Base-by-base conservation (phyloP, 2,797 vertebrate genomes). In the Glossophaga mutica region DNA sequence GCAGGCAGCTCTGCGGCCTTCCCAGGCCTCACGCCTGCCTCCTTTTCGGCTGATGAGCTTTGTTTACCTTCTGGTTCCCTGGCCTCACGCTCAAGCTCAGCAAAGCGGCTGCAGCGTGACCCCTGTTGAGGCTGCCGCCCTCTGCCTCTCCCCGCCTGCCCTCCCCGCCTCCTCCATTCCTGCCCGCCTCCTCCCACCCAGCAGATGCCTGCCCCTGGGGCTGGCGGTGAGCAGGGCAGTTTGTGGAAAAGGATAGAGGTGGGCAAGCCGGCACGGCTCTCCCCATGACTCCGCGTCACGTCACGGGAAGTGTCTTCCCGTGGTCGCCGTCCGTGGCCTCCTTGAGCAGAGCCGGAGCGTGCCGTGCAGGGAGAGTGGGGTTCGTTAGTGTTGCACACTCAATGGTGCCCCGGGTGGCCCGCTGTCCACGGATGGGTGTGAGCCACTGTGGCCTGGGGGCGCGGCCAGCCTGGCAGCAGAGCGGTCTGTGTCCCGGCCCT, bases 301-400 rank as follows among this genome's bases (percentile, higher is more conserved):
- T 87, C 81, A 6, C 65, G 87, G 97, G 96, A 96, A 90, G 96
- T 74, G 93, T 86, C 91, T 67, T 84, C 94, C 71, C 77, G 52
- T 26, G 46, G 14, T 39, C 78, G 91, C 68, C 90, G 81, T 94
- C 91, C 91, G 89, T 59, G 93, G 94, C 85, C 94, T 92, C 86
- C 55, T 71, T 96, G 91, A 95, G 92, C 96, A 76, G 93, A 92
- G 91, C 48, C 32, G 55, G 9, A 22, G 76, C 48, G 16, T 73
- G 96, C 96, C 81, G 9, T 12, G 86, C 81, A 95, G 92, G 82
- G 77, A 88, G 90, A 34, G 57, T n/a, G 78, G 65, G 74, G 32
- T 21, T 14, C 62, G 37, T 88, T 84, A 93, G 87, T 81, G 39
- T 32, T 9, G 70, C 8, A 15, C 90, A 32, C 34, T 81, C 50